Percentiles rank a stretch among this genome's conserved stretches.
phyloP scores from a whole-genome alignment of 1,140 invertebrate genomes.

The Bilobella aurantiaca region DNA sequence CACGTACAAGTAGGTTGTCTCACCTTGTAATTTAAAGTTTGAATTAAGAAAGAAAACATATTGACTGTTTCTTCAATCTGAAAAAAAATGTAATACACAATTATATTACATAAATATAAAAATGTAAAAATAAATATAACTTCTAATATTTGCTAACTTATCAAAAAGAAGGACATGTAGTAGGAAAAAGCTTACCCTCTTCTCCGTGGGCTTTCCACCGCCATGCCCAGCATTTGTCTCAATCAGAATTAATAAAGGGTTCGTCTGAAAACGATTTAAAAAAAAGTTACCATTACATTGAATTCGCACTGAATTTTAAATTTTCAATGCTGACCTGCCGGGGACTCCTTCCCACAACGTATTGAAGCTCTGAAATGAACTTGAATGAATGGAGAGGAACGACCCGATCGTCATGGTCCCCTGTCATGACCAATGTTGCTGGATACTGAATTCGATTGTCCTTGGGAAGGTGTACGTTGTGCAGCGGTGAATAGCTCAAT shows the following conservation, averaged over 20 bases:
- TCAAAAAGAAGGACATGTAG: too few species aligned
- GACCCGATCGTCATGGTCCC: slow-evolving; percentile 93
- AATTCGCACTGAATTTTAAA: slow-evolving; percentile 11
- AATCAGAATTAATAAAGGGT: slow-evolving; percentile 77
- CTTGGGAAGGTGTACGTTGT: slow-evolving; percentile 70
- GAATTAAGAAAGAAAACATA: too few species aligned
- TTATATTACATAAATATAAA: too few species aligned
- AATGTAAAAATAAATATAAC: too few species aligned
- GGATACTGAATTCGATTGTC: slow-evolving; percentile 62
- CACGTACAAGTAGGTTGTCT: too few species aligned
- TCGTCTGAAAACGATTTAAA: slow-evolving; percentile 51
- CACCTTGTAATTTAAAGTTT: too few species aligned
- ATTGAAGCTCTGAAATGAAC: slow-evolving; percentile 81
- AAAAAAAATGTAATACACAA: too few species aligned
- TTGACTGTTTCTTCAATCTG: too few species aligned
- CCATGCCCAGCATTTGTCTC: slow-evolving; percentile 96
- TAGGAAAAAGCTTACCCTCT: slow-evolving; percentile 30
- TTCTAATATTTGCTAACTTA: too few species aligned
- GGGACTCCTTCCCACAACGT: slow-evolving; percentile 52
- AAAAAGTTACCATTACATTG: too few species aligned
- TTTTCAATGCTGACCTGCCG: slow-evolving; percentile 42
- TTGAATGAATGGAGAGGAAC: slow-evolving; percentile 93
- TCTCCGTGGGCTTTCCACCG: slow-evolving; percentile 57
- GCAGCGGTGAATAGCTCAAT: slow-evolving; percentile 86
- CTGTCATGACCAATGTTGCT: slow-evolving; percentile 72